phyloP scores from a whole-genome alignment of 2,797 vertebrate genomes.

The Aeoliscus strigatus region DNA sequence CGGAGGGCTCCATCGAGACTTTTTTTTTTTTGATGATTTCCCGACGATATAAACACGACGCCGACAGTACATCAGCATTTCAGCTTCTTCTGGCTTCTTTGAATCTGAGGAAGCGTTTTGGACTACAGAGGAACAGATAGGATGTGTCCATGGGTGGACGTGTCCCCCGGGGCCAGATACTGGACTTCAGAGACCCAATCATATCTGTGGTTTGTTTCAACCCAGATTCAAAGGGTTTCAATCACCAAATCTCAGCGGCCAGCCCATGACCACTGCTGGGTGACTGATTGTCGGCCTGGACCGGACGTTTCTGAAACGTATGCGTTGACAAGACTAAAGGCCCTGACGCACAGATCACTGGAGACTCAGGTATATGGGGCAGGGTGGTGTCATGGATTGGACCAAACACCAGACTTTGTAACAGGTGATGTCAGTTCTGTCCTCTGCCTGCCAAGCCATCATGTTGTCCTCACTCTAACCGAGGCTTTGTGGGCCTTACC shows the following conservation, averaged over 20 bases:
- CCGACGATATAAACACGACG: constrained; percentile 26
- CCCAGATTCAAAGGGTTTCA: constrained; percentile 43
- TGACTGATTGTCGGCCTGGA: background rate
- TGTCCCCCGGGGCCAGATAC: constrained; percentile 33
- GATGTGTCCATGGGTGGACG: constrained; percentile 11
- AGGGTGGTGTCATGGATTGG: too few species aligned
- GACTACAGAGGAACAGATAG: constrained; percentile 41
- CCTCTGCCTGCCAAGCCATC: too few species aligned
- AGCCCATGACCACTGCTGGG: constrained; percentile 15
- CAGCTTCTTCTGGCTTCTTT: constrained; percentile 17
- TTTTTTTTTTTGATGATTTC: constrained; percentile 33
- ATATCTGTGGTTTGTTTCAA: constrained; percentile 55
- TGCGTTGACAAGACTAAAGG: too few species aligned
- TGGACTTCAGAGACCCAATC: constrained; percentile 33
- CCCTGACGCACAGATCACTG: too few species aligned
- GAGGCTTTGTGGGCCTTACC: too few species aligned
- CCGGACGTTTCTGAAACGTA: too few species aligned
- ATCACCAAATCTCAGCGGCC: constrained; percentile 10
- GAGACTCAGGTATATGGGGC: too few species aligned
- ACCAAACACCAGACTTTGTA: too few species aligned
- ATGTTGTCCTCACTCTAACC: too few species aligned
- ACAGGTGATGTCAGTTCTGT: too few species aligned
- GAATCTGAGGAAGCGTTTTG: constrained; percentile 32
- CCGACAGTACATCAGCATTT: constrained; percentile 3
- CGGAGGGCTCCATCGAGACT: constrained; percentile 7